Percentiles rank a stretch among this genome's conserved stretches.
Conservation (phyloP, 2,113 vertebrate genomes). For the Mola mola region DNA sequence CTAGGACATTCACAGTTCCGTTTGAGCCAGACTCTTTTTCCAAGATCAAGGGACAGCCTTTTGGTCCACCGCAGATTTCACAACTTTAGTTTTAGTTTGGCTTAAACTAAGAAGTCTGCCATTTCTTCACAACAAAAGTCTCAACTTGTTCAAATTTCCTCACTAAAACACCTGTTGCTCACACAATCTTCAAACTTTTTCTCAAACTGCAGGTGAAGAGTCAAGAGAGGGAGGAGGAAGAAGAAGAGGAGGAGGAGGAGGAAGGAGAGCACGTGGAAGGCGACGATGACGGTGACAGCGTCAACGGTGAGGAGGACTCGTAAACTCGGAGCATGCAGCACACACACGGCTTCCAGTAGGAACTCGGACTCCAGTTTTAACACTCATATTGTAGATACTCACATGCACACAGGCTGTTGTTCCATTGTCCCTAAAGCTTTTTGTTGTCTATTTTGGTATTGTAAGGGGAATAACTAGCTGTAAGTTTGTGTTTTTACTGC, state of each 20-base stretch:
- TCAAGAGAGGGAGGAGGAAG: constrained; percentile 79
- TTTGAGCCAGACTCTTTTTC: too few species aligned
- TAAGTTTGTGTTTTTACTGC: constrained; percentile 60
- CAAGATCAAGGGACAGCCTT: too few species aligned
- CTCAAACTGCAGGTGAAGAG: constrained; percentile 69
- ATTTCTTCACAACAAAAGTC: too few species aligned
- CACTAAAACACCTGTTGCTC: neutral
- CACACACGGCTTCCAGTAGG: constrained; percentile 43
- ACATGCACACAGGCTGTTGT: constrained; percentile 42
- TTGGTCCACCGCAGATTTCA: neutral
- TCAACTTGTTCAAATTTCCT: too few species aligned
- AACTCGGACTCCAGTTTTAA: constrained; percentile 68
- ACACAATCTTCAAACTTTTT: too few species aligned
- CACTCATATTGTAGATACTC: constrained; percentile 52
- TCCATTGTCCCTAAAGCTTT: constrained; percentile 28
- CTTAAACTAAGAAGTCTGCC: neutral
- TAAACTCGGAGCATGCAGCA: constrained; percentile 44
- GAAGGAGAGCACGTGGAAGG: constrained; percentile 81
- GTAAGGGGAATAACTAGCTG: constrained; percentile 55
- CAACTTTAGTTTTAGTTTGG: neutral
- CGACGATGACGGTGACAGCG: constrained; percentile 74
- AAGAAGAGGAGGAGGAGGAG: constrained; percentile 84
- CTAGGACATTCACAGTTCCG: too few species aligned
- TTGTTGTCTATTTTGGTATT: constrained; percentile 35
- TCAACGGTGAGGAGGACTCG: constrained; percentile 79